These are phyloP conservation scores for Engraulis encrasicolus DNA, from an alignment of 2,113 vertebrate genomes.

Conservation along the genomic window DNA sequence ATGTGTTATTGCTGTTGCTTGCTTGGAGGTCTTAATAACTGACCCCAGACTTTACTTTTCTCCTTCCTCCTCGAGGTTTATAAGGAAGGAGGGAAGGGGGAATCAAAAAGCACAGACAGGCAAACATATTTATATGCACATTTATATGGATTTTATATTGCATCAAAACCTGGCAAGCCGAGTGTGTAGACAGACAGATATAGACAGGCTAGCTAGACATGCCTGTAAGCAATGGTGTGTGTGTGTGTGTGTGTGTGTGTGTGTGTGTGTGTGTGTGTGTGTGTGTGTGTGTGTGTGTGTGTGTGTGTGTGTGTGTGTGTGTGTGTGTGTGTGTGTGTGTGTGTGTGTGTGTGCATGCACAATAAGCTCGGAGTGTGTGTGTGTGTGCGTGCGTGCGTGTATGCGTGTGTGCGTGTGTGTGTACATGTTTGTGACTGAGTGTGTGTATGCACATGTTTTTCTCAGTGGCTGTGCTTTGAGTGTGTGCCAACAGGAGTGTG, in stretches of 20 bases:
- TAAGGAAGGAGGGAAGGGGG: background rate
- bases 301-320: background rate
- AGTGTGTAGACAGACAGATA: background rate
- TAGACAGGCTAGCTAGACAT: background rate
- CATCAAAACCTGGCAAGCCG: too few species aligned
- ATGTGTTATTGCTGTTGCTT: too few species aligned
- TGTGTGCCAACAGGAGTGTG: background rate
- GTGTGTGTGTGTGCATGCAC: background rate
- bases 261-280: background rate
- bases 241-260: background rate
- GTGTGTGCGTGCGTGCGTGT: too few species aligned
- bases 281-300: background rate
- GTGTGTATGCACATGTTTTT: too few species aligned
- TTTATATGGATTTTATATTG: background rate
- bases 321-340: background rate
- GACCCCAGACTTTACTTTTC: too few species aligned
- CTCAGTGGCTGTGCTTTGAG: background rate
- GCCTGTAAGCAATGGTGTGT: background rate
- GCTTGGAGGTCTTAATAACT: too few species aligned
- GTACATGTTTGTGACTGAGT: background rate
- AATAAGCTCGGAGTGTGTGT: too few species aligned
- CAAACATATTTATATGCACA: background rate
- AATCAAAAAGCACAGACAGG: background rate
- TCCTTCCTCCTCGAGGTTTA: too few species aligned
- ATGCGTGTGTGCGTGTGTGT: background rate